Evolutionary conservation across 2,888 invertebrate species (phyloP).

Genomic region (Drosophila fulvimacula): DNA sequence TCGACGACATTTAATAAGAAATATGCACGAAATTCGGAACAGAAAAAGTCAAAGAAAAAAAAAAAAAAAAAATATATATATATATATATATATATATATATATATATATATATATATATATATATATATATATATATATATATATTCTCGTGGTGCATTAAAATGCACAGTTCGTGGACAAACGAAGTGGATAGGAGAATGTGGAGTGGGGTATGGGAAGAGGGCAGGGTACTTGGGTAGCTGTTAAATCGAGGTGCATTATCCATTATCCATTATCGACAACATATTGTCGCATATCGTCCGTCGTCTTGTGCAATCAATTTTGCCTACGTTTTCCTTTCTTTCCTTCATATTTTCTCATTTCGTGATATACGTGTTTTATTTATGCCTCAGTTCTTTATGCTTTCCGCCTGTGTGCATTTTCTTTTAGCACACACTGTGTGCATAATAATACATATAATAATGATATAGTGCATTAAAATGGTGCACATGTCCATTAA

Average conservation of each 20-base stretch:
- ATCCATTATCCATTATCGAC: constrained; percentile 56
- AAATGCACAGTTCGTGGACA: not conserved
- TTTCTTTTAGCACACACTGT: not conserved
- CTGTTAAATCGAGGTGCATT: constrained; percentile 32
- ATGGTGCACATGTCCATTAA: constrained; percentile 9
- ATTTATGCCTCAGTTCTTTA: constrained; percentile 28
- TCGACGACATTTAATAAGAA: constrained; percentile 54
- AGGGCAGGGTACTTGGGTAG: not conserved
- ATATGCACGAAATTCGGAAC: constrained; percentile 40
- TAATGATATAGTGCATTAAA: constrained; percentile 10
- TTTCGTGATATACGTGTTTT: constrained; percentile 9
- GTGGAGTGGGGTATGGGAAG: no score
- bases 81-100: no score
- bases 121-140: no score
- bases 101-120: no score
- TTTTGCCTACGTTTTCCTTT: constrained; percentile 16
- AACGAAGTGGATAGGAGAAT: no score
- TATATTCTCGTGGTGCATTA: constrained; percentile 28
- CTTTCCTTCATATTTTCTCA: not conserved
- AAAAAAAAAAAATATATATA: not conserved
- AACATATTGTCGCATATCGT: constrained; percentile 45
- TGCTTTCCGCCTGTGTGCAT: not conserved
- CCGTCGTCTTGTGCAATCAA: constrained; percentile 34
- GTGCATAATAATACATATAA: constrained; percentile 19
- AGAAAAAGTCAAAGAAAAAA: not conserved